Evolutionary conservation across 2,797 vertebrate genomes (phyloP), one percentile per base, ranked within the genome.

Genomic region (Falco biarmicus): DNA sequence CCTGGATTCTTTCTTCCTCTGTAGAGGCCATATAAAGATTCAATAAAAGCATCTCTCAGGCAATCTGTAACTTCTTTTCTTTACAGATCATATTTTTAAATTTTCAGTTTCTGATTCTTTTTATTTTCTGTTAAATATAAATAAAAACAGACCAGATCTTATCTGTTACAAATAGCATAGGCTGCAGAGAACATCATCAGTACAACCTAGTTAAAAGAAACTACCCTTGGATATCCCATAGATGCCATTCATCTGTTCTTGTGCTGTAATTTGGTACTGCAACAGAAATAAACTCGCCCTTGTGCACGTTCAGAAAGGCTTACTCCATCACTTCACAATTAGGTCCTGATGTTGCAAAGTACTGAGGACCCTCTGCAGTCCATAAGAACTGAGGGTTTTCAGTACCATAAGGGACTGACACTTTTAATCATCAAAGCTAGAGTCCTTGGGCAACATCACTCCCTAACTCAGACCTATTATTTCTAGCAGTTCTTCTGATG

Each of bases 21-120:
- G 84, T 81, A 87, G 93, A 96, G 89, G 74, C 89, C 79, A 91
- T 76, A 65, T 70, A 96, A 96, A 95, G 63, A 91, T 87, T 69
- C 82, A 96, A 88, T 92, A 90, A 94, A 97, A 96, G 22, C 39
- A 84, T 63, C 65, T 97, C 92, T 92, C 86, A 95, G 48, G 41
- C 70, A 97, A 97, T 94, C 93, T 89, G 50, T 84, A 93, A 83
- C 13, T 48, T 76, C 9, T 86, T 88, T 64, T 51, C 53, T 82
- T 74, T 48, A 48, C 12, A 71, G 71, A 39, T 74, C 63, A 63
- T 70, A 56, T 91, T 92, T 95, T 85, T 41, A 76, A 34, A 66
- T 77, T 87, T 95, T 69, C 59, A 13, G 1, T 69, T 91, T 79
- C 29, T 21, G 78, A 74, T 82, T 76, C 20, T 82, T 86, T 64